These are phyloP conservation scores for Etheostoma spectabile DNA, from an alignment of 2,113 vertebrate species.

Conservation along the genomic window DNA sequence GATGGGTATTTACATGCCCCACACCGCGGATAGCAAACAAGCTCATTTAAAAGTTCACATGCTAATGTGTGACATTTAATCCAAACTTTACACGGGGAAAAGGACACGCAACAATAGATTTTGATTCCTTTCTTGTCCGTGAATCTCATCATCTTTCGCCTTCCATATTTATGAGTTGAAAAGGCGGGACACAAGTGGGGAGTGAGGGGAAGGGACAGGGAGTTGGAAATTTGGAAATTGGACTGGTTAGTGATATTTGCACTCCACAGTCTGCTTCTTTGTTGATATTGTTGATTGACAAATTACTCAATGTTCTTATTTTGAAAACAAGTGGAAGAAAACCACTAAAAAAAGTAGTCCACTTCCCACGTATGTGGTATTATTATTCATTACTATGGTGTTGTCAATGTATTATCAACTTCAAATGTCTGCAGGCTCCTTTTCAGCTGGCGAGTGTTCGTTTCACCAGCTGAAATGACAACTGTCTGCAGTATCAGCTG, in stretches of 20 bases:
- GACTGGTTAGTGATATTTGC: slow-evolving; percentile 52
- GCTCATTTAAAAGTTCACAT: slow-evolving; percentile 92
- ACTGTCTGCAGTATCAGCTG: slow-evolving; percentile 34
- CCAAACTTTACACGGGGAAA: slow-evolving; percentile 89
- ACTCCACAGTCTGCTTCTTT: slow-evolving; percentile 22
- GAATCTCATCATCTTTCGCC: slow-evolving; percentile 83
- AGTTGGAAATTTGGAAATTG: slow-evolving; percentile 63
- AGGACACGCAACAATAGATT: slow-evolving; percentile 89
- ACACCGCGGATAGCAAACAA: slow-evolving; percentile 87
- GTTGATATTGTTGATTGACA: slow-evolving; percentile 53
- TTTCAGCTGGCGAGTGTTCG: background rate
- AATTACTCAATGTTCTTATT: slow-evolving; percentile 32
- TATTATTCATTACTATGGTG: background rate
- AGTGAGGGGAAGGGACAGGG: slow-evolving; percentile 43
- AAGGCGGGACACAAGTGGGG: slow-evolving; percentile 75
- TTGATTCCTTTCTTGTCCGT: slow-evolving; percentile 85
- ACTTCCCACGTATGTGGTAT: background rate
- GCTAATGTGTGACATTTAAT: slow-evolving; percentile 91
- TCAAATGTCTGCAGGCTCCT: slow-evolving; percentile 7
- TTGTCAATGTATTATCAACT: slow-evolving; percentile 21
- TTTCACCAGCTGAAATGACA: slow-evolving; percentile 16
- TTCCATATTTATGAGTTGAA: slow-evolving; percentile 87
- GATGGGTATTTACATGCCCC: slow-evolving; percentile 87
- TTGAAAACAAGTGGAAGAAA: slow-evolving; percentile 10
- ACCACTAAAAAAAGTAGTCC: background rate